These are phyloP conservation scores for Lagocephalus sceleratus DNA, from an alignment of 2,797 vertebrate species.

Conservation along the genomic window DNA sequence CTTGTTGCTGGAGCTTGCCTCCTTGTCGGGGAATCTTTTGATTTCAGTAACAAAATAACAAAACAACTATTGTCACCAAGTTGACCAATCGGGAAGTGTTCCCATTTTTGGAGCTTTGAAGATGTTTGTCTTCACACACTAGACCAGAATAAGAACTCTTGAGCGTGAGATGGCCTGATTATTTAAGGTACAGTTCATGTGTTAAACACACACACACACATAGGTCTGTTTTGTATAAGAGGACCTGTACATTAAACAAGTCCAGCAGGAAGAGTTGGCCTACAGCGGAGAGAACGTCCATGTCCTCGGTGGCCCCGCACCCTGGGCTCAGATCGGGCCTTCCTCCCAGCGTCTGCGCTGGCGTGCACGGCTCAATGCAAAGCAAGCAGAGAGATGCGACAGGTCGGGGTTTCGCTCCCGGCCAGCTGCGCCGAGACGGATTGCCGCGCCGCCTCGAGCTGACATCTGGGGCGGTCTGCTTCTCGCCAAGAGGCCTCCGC, in stretches of 20 bases:
- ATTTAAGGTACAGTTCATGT: slow-evolving; percentile 12
- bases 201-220: background rate
- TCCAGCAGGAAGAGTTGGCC: slow-evolving; percentile 21
- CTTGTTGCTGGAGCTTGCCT: too few relatives aligned
- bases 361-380: slow-evolving; percentile 63
- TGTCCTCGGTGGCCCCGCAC: slow-evolving; percentile 45
- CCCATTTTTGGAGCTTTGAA: too few relatives aligned
- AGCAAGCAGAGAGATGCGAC: slow-evolving; percentile 68
- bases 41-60: too few relatives aligned
- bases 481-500: slow-evolving; percentile 65
- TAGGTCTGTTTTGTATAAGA: background rate
- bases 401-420: slow-evolving; percentile 48
- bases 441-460: slow-evolving; percentile 65
- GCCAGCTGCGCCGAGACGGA: slow-evolving; percentile 71
- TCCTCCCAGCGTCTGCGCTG: slow-evolving; percentile 51
- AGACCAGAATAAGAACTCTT: background rate
- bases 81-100: too few relatives aligned
- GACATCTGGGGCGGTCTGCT: slow-evolving; percentile 68
- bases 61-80: too few relatives aligned
- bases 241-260: slow-evolving; percentile 13
- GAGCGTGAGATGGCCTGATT: background rate
- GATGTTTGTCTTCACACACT: background rate
- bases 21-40: too few relatives aligned
- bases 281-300: slow-evolving; percentile 52
- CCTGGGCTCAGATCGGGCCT: slow-evolving; percentile 50